Base-by-base conservation (phyloP, 2,888 invertebrate genomes). In the Leucophenga maculata region DNA sequence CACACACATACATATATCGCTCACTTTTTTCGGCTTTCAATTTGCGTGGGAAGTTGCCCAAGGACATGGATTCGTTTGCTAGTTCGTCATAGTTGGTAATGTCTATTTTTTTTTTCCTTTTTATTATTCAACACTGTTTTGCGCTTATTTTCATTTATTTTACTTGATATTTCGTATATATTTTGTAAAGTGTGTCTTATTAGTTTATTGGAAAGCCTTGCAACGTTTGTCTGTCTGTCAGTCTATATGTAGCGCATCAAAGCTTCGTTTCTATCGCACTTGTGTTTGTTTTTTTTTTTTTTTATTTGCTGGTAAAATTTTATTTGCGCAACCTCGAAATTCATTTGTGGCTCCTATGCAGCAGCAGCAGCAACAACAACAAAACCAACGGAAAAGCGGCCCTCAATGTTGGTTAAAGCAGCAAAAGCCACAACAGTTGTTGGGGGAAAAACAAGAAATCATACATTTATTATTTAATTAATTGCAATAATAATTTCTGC, bases 21-120 rank as follows among this genome's bases (percentile, higher is more conserved):
- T 20, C 11, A 48, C 6, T 50, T 64, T 64, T 64, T 64, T 46
- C n/a, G 26, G 48, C 48, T 59, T 64, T 20, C 46, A 77, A 78
- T 79, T 80, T 81, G 83, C 83, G 80, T 84, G 80, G 80, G 80
- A 81, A 83, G 80, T 84, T 82, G 80, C 80, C 80, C 80, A 81
- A 81, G 80, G 80, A 81, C 80, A 82, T 81, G 80, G 84, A 84
- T 78, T 80, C 76, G 74, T 75, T 20, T 16, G 26, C 62, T 4
- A 26, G 26, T 50, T 69, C 32, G 3, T 65, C 32, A 26, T 65
- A 59, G 68, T 59, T 26, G 32, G 62, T 52, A 69, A 52, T 46
- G 52, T 50, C 52, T 46, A 59, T 68, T 20, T 67, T 55, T 14
- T 54, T 9, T 50, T 39, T 44, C 1, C 54, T 54, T 32, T 67